Base-by-base conservation (phyloP, 2,113 vertebrate species). In the Trichomycterus rosablanca region DNA sequence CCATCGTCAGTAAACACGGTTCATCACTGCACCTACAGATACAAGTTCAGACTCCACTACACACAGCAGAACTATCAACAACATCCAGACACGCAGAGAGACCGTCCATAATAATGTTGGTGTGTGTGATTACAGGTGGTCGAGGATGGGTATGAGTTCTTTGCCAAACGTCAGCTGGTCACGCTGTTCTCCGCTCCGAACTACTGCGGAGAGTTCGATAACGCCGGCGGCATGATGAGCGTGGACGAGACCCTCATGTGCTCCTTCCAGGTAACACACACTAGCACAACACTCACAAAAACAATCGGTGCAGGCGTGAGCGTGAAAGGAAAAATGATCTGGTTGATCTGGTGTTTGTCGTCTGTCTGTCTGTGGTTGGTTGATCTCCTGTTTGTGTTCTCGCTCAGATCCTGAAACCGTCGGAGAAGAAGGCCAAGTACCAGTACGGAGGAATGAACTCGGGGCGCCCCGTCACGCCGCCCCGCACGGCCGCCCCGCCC, bases 161-260 rank as follows among this genome's bases (percentile, higher is more conserved):
- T 71, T 48, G 69, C 69, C 5, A 71, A 71, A 20, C 30, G 69
- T 1, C 69, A 71, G 63, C 50, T 71, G 58, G 69, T 71, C 14
- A 71, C 69, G 19, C 18, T 71, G 28, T 71, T 71, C 58, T 71
- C 69, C 0, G 69, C 69, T 2, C 69, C 69, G 0, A 71, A 71
- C 45, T 71, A 71, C 63, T 71, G 69, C 18, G 69, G 69, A 19
- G 69, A 71, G 43, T 71, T 71, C 5, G 69, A 71, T 20, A 71
- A 71, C 22, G 69, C 69, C 6, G 69, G 69, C 3, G 69, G 69
- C 11, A 71, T 71, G 69, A 71, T 71, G 69, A 71, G 69, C 2
- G 69, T 71, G 4, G 69, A 71, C 14, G 69, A 71, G 52, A 71
- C 69, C 2, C 69, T 71, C n/a, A 71, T 71, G 69, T 71, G 69